Conservation (phyloP, 2,113 vertebrate genomes). For the Aviceda subcristata region DNA sequence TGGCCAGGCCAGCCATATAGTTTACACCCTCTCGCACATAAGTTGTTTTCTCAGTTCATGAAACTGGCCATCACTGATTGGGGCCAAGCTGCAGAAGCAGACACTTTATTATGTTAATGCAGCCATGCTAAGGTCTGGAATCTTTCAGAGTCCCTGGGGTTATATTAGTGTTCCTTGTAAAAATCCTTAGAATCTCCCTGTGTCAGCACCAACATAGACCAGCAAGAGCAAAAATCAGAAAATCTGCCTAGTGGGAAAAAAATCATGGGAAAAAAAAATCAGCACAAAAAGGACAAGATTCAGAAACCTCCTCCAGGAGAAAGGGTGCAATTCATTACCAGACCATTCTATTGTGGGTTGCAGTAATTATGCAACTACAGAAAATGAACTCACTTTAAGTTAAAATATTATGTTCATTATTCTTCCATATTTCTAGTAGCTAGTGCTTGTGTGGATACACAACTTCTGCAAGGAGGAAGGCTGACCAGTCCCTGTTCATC, state of each 20-base stretch:
- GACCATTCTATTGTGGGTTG: constrained; percentile 53
- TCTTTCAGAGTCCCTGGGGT: background rate
- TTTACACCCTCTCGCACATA: background rate
- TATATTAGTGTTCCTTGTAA: background rate
- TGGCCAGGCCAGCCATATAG: background rate
- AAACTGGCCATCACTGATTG: background rate
- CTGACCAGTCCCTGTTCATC: background rate
- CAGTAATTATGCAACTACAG: constrained; percentile 64
- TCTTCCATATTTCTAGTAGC: constrained; percentile 22
- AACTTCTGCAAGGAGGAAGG: constrained; percentile 23
- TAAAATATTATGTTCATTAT: constrained; percentile 54
- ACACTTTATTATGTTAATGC: background rate
- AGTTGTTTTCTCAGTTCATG: background rate
- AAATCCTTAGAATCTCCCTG: constrained; percentile 10
- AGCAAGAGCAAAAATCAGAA: constrained; percentile 40
- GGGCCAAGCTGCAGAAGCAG: background rate
- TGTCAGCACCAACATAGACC: background rate
- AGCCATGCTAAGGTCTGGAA: background rate
- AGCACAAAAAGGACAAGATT: constrained; percentile 62
- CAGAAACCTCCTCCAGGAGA: constrained; percentile 28
- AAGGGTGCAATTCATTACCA: constrained; percentile 62
- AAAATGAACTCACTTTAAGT: constrained; percentile 57
- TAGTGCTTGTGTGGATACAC: background rate
- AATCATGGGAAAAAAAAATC: constrained; percentile 65
- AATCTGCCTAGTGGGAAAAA: constrained; percentile 31